Percentiles rank a stretch among this genome's conserved stretches.
These are phyloP conservation scores for Enteromius radiatus DNA, from an alignment of 2,797 vertebrate species.

Conservation along the genomic window DNA sequence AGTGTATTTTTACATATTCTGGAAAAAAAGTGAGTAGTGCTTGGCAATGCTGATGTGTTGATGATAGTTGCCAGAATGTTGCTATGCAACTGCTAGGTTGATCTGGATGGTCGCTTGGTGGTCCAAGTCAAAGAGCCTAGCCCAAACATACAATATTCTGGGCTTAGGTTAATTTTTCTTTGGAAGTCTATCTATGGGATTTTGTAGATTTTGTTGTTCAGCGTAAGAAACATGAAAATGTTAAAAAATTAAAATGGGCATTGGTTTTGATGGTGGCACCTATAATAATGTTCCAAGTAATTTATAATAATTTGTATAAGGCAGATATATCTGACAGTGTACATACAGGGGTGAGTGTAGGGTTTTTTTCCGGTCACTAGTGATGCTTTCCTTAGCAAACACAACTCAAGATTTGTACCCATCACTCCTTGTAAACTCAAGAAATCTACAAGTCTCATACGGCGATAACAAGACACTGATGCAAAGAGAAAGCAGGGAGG, in stretches of 20 bases:
- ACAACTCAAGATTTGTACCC: neutral
- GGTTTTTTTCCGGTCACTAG: neutral
- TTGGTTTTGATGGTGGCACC: neutral
- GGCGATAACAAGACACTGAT: neutral
- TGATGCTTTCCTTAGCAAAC: neutral
- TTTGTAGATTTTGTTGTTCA: neutral
- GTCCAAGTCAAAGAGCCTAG: neutral
- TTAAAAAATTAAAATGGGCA: neutral
- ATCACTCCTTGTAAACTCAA: constrained; percentile 3
- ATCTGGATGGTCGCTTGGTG: neutral
- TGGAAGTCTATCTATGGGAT: neutral
- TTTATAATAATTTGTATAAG: neutral
- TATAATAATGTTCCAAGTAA: neutral
- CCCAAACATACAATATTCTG: neutral
- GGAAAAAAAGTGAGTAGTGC: neutral
- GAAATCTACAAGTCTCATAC: neutral
- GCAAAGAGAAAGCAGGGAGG: constrained; percentile 35
- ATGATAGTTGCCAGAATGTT: neutral
- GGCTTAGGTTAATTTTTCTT: neutral
- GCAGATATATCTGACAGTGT: neutral
- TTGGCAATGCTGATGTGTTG: neutral
- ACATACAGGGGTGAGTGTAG: neutral
- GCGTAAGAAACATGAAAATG: neutral
- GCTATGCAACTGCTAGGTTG: neutral
- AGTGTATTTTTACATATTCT: neutral